Evolutionary conservation across 2,888 invertebrate genomes (phyloP), one percentile per base, ranked within the genome.

Genomic region (Pocota personata): DNA sequence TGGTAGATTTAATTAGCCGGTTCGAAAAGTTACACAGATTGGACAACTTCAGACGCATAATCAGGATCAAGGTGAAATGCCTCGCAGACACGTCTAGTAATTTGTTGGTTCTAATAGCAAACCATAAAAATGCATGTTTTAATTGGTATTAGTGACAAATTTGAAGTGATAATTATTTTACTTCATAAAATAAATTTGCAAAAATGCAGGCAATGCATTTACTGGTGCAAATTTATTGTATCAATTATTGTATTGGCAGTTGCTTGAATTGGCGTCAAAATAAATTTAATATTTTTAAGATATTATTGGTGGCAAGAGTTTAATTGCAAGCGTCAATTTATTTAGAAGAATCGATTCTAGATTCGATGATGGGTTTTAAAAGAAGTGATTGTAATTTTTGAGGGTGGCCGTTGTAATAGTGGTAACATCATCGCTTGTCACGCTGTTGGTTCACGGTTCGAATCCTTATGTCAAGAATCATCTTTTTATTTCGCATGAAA

Each of bases 31-130:
- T 57, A 12, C 1, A 19, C 7, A 21, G 37, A 58, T 37, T 35
- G 19, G 37, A 5, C 10, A 71, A 14, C 5, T 35, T 37, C 7
- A 16, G 32, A 12, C 35, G 14, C 24, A 16, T n/a, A 60, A 72
- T 72, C 48, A 58, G 72, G 52, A 52, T 12, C 73, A 62, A 62
- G 62, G 73, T 52, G 16, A 50, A 40, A 12, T 30, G 62, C 52
- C 27, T 50, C 62, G 62, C 62, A 16, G 62, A 30, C 46, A 19
- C 10, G 40, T 73, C 62, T 62, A 40, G 62, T 52, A 40, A 62
- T 30, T 62, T 50, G 48, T 40, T 14, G 12, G 10, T 35, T 35
- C 24, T 35, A 27, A 30, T 43, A 19, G 43, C 46, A 16, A 48
- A 58, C 24, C 14, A 24, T 24, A 32, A 37, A 48, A 35, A 72